These are phyloP conservation scores for Plumapathes pennacea DNA, from an alignment of 92 coral and sea anemone species.

Conservation along the genomic window DNA sequence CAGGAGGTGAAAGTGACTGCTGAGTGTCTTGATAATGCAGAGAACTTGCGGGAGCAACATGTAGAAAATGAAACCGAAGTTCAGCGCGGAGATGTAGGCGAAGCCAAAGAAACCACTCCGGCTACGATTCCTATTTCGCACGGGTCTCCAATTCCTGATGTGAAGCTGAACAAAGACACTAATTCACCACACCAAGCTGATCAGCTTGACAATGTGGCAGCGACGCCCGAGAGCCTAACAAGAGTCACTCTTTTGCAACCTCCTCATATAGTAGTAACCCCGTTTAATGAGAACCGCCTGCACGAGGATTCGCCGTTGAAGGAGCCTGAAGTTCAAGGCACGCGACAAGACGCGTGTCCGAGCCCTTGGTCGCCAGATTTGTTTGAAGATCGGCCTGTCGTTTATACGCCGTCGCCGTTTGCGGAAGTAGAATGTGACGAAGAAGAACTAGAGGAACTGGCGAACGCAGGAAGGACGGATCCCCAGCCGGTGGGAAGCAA, in stretches of 20 bases:
- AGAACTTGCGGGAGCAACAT: neutral
- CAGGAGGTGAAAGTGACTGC: conserved; percentile 4
- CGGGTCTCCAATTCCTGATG: conserved; percentile 12
- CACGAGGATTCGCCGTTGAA: too few species aligned
- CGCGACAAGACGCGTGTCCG: too few species aligned
- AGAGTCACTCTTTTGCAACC: neutral
- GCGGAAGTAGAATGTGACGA: conserved; percentile 53
- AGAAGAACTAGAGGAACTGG: conserved; percentile 45
- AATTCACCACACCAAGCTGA: neutral
- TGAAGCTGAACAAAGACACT: too few species aligned
- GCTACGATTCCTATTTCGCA: conserved; percentile 18
- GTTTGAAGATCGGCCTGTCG: conserved; percentile 51
- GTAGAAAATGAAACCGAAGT: neutral
- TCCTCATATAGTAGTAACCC: neutral
- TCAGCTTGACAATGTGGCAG: neutral
- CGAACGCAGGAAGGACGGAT: conserved; percentile 51
- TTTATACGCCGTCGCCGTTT: conserved; percentile 54
- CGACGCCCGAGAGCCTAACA: neutral
- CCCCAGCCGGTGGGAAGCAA: conserved; percentile 34
- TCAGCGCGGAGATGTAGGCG: conserved; percentile 19
- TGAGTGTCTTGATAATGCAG: neutral
- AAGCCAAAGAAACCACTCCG: conserved; percentile 11
- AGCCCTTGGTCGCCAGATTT: conserved; percentile 54
- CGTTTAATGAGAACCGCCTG: too few species aligned
- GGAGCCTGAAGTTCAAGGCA: too few species aligned